Evolutionary conservation across 2,797 vertebrate species (phyloP).

Genomic region (Poecilia gillii): DNA sequence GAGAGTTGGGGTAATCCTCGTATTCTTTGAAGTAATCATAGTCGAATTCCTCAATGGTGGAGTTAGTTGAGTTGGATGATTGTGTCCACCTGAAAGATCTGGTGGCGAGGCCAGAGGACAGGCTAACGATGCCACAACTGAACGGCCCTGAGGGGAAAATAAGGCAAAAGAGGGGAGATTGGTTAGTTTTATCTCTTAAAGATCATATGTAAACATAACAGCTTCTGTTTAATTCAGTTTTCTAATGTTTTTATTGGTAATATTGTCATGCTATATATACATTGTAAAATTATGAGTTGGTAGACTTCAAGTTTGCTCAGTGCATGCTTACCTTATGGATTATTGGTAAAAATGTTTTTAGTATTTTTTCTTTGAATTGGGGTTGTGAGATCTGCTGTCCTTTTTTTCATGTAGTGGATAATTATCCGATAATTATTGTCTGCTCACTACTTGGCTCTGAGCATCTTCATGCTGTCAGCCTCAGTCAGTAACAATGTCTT

Average conservation of each 20-base stretch:
- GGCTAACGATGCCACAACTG: slow-evolving; percentile 72
- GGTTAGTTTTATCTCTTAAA: neutral
- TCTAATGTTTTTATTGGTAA: slow-evolving; percentile 1
- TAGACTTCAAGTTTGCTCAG: neutral
- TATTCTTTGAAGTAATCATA: slow-evolving; percentile 4
- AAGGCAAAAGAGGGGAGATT: neutral
- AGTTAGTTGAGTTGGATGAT: slow-evolving; percentile 2
- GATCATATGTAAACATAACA: neutral
- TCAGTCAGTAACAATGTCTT: neutral
- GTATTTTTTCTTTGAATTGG: neutral
- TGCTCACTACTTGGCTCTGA: neutral
- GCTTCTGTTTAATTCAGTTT: neutral
- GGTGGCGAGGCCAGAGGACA: neutral
- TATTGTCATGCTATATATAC: neutral
- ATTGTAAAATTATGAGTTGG: neutral
- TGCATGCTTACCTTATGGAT: neutral
- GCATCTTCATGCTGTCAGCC: neutral
- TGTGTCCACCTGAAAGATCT: slow-evolving; percentile 1
- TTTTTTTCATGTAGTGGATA: neutral
- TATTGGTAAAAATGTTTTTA: neutral
- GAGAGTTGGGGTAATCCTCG: slow-evolving; percentile 25
- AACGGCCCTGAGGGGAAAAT: slow-evolving; percentile 55
- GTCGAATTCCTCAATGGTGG: neutral
- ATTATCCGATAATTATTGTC: neutral
- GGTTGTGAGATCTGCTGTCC: neutral